A percentile compares a stretch with the other conserved stretches of the same genome.
These are phyloP conservation scores for Nysson spinosus DNA, from an alignment of 2,888 invertebrate species.

Conservation along the genomic window DNA sequence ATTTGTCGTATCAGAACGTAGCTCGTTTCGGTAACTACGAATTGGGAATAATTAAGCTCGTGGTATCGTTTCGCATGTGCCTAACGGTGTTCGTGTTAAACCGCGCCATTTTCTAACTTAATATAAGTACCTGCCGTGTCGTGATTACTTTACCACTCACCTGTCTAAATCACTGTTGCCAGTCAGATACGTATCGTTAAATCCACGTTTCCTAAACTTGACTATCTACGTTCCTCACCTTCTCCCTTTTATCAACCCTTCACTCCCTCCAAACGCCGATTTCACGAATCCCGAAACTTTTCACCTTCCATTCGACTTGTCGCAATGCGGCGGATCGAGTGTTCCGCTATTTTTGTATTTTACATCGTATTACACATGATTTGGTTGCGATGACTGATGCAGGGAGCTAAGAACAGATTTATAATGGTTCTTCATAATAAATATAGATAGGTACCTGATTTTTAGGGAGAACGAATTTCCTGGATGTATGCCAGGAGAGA, in stretches of 20 bases:
- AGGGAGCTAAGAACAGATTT: too few species aligned
- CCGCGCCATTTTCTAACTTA: neutral
- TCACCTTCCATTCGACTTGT: constrained; percentile 19
- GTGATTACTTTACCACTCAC: neutral
- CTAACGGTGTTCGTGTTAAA: constrained; percentile 5
- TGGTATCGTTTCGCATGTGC: constrained; percentile 4
- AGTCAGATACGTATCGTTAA: neutral
- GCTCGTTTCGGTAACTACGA: too few species aligned
- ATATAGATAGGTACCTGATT: too few species aligned
- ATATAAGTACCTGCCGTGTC: neutral
- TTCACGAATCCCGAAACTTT: neutral
- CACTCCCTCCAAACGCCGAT: neutral
- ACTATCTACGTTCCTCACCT: too few species aligned
- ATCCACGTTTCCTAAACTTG: neutral
- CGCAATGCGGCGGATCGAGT: constrained; percentile 46
- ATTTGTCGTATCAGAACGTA: constrained; percentile 4
- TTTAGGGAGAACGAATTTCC: too few species aligned
- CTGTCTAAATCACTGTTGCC: neutral
- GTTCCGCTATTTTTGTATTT: constrained; percentile 18
- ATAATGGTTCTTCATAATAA: too few species aligned
- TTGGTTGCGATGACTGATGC: neutral
- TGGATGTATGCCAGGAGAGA: too few species aligned
- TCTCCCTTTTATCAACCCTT: too few species aligned
- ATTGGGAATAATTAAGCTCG: constrained; percentile 1
- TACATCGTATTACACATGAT: constrained; percentile 2